Evolutionary conservation across 2,888 invertebrate species (phyloP).

Genomic region (Bellardia pandia): DNA sequence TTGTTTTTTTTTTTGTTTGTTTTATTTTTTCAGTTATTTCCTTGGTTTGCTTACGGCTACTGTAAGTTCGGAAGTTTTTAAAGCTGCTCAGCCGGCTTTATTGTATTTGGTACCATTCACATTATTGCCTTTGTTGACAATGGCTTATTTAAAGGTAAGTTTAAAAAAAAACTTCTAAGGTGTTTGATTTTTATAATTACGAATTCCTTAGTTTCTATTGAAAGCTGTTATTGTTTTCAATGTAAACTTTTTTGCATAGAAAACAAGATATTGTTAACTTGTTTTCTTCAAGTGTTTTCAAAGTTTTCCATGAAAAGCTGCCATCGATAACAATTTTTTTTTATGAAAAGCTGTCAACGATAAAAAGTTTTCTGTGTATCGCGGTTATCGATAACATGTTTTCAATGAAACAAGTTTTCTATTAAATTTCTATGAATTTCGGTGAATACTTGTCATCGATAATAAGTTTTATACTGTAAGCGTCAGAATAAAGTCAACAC

Average conservation of each 20-base stretch:
- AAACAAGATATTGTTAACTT: too few species aligned
- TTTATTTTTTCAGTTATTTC: constrained; percentile 87
- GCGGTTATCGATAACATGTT: too few species aligned
- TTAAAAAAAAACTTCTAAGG: not conserved
- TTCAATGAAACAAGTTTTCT: too few species aligned
- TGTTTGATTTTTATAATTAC: too few species aligned
- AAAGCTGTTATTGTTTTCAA: too few species aligned
- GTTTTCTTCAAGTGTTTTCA: too few species aligned
- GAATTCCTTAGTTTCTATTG: too few species aligned
- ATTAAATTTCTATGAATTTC: too few species aligned
- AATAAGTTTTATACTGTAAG: not conserved
- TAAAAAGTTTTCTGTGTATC: not conserved
- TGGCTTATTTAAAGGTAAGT: constrained; percentile 97
- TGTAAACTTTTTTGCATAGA: too few species aligned
- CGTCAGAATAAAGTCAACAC: too few species aligned
- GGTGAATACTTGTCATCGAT: not conserved
- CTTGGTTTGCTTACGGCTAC: constrained; percentile 98
- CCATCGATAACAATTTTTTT: not conserved
- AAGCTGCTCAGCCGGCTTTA: constrained; percentile 98
- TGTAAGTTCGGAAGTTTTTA: constrained; percentile 98
- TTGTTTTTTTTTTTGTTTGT: not conserved
- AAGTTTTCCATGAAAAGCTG: too few species aligned
- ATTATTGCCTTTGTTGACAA: constrained; percentile 96
- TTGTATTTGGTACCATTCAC: constrained; percentile 99
- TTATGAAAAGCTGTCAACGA: not conserved